These are phyloP conservation scores for Callopanchax toddi DNA, from an alignment of 2,113 vertebrate species.

Conservation along the genomic window DNA sequence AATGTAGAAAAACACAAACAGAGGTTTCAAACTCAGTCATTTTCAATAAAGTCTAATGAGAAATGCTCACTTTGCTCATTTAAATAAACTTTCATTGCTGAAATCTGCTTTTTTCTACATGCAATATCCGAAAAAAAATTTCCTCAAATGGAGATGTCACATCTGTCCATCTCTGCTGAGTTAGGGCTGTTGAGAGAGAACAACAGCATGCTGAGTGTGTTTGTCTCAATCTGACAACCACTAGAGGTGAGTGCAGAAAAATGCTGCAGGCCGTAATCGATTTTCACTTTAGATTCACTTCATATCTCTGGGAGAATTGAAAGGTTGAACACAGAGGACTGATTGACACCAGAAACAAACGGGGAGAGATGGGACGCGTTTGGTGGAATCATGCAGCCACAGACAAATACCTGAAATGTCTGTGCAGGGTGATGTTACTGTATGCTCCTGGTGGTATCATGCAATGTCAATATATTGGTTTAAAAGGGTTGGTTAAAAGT, in stretches of 20 bases:
- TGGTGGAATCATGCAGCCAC: neutral
- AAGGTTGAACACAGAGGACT: neutral
- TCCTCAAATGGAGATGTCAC: too few relatives aligned
- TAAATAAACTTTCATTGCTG: too few relatives aligned
- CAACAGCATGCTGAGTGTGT: neutral
- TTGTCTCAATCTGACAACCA: conserved; percentile 14
- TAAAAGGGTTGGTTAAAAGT: too few relatives aligned
- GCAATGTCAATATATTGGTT: too few relatives aligned
- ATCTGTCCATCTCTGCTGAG: neutral
- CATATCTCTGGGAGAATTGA: conserved; percentile 31
- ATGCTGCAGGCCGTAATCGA: conserved; percentile 35
- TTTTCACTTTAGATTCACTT: conserved; percentile 51
- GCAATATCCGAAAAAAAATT: too few relatives aligned
- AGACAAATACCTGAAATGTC: neutral
- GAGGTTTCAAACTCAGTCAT: too few relatives aligned
- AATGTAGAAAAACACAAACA: too few relatives aligned
- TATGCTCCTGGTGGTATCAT: too few relatives aligned
- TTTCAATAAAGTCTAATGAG: too few relatives aligned
- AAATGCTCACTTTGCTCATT: too few relatives aligned
- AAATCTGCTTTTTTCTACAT: too few relatives aligned
- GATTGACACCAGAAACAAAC: conserved; percentile 20
- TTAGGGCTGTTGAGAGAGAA: neutral
- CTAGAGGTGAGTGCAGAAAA: conserved; percentile 15
- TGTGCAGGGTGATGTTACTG: too few relatives aligned
- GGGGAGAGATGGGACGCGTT: neutral